These are phyloP conservation scores for Drosophila birchii DNA, from an alignment of 2,888 invertebrate genomes.

Conservation along the genomic window DNA sequence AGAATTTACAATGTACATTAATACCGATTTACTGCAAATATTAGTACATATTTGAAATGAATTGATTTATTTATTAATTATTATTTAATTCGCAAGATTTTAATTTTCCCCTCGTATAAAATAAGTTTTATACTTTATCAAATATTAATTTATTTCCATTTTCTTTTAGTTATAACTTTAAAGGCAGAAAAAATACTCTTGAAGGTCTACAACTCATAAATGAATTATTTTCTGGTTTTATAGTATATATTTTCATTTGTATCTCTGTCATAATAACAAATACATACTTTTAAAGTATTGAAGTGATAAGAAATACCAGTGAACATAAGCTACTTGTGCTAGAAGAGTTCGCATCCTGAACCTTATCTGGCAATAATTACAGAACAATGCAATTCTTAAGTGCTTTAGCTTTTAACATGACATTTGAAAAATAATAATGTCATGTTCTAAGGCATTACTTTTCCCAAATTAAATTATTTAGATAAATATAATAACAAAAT, in stretches of 20 bases:
- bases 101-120: neutral
- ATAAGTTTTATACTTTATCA: neutral
- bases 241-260: neutral
- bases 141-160: no score
- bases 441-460: neutral
- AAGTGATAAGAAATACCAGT: neutral
- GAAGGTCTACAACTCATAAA: neutral
- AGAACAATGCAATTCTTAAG: neutral
- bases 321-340: constrained; percentile 1
- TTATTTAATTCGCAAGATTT: neutral
- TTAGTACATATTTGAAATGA: neutral
- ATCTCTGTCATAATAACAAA: neutral
- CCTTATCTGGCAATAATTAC: neutral
- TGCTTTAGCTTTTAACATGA: neutral
- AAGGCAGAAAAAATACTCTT: neutral
- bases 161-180: no score
- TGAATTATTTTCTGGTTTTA: neutral
- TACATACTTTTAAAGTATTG: neutral
- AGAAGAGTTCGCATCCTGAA: constrained; percentile 4
- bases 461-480: neutral
- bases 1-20: neutral
- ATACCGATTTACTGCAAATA: no score
- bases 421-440: neutral
- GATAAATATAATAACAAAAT: neutral
- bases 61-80: neutral